Evolutionary conservation across 1,140 invertebrate genomes (phyloP).

Genomic region (Drosophila arawakana): DNA sequence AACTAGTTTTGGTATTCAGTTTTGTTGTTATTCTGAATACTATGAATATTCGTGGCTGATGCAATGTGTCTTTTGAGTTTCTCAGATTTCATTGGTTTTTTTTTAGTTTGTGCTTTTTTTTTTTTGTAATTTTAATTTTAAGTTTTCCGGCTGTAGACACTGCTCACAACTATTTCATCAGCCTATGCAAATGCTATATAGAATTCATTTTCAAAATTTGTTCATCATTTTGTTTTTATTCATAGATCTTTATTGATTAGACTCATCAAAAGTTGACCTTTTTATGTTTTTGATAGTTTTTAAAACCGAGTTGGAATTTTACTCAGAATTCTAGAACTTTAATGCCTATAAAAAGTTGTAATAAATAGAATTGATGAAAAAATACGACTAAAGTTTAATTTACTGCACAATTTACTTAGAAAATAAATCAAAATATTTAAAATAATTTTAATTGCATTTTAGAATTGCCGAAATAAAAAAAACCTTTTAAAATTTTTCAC

Average conservation of each 20-base stretch:
- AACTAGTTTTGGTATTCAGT: constrained; percentile 55
- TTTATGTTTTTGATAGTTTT: too few species aligned
- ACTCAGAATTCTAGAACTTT: too few species aligned
- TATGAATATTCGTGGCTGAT: constrained; percentile 50
- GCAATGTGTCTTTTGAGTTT: constrained; percentile 48
- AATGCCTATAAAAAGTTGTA: too few species aligned
- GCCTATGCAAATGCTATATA: not conserved
- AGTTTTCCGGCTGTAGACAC: constrained; percentile 46
- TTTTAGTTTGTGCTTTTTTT: constrained; percentile 1
- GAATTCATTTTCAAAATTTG: not conserved
- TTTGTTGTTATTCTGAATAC: not conserved
- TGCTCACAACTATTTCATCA: constrained; percentile 38
- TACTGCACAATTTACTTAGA: too few species aligned
- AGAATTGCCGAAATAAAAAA: too few species aligned
- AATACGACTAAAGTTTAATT: too few species aligned
- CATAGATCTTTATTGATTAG: constrained; percentile 11
- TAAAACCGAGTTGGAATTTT: too few species aligned
- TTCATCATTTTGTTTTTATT: constrained; percentile 2
- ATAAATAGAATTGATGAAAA: too few species aligned
- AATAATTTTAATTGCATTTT: too few species aligned
- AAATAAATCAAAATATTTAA: too few species aligned
- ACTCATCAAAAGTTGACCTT: too few species aligned
- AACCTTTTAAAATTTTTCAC: too few species aligned
- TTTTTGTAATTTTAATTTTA: not conserved
- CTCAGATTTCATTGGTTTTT: constrained; percentile 38